Base-by-base conservation (phyloP, 2,113 vertebrate species). In the Lepisosteus oculatus region DNA sequence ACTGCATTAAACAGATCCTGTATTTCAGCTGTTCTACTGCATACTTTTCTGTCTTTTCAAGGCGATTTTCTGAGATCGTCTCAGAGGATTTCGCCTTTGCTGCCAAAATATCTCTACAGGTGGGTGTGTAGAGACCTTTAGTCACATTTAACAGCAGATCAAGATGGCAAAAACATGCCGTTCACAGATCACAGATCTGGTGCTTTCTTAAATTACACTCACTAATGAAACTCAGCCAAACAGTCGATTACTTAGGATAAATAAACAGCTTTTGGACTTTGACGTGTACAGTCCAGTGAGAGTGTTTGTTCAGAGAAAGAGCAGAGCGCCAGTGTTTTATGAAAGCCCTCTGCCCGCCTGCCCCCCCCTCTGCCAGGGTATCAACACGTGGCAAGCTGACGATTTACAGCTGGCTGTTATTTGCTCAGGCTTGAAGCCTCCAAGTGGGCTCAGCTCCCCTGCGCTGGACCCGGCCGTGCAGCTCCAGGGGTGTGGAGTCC, bases 341-440 rank as follows among this genome's bases (percentile, higher is more conserved):
- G 42, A 4, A 11, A 45, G 12, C 6, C 44, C 14, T 43, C 43
- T 47, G 64, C 44, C 15, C 14, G 64, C 64, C 3, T 8, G 13
- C 29, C 11, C 43, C 6, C 44, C 63, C 1, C 62, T 9, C 2
- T 51, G 1, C 9, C 47, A 13, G 41, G 41, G 29, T 65, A 13
- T 29, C 42, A 13, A 14, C 44, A 44, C 64, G 6, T 47, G 11
- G 47, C 66, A 8, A n/a, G 29, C n/a, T 15, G 43, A 8, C 3
- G 13, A 45, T n/a, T 8, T 14, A 54, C 65, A 73, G 72, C 72
- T 73, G 72, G 65, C 54, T 47, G 43, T 29, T 68, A 44, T 73
- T 73, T 73, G 65, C 65, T n/a, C 14, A 62, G 72, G 65, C 54
- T 68, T 65, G 41, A 61, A 68, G 56, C 47, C 47, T 29, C 15